Percentiles rank a stretch among this genome's conserved stretches.
phyloP scores from a whole-genome alignment of 2,113 vertebrate species.

The Cyprinus carpio region DNA sequence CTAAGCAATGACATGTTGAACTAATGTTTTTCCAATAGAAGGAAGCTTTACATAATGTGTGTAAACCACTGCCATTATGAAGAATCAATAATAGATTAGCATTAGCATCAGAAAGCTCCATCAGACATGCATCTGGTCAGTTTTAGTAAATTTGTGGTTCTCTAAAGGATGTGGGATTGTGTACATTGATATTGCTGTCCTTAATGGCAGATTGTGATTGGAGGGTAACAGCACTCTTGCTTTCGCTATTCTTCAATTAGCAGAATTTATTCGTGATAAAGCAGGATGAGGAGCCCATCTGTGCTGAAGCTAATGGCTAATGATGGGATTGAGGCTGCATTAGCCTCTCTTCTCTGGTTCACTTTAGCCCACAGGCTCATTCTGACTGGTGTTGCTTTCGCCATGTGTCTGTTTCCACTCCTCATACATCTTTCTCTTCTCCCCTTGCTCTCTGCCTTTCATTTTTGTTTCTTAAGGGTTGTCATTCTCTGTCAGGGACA shows the following conservation, averaged over 20 bases:
- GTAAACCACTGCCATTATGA: no score
- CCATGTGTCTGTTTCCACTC: not conserved
- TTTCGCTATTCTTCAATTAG: constrained; percentile 26
- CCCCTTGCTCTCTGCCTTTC: not conserved
- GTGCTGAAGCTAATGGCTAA: constrained; percentile 1
- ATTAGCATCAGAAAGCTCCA: no score
- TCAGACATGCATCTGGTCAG: constrained; percentile 1
- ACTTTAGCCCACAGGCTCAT: not conserved
- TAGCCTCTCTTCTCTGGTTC: constrained; percentile 24
- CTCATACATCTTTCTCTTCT: not conserved
- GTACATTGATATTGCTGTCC: not conserved
- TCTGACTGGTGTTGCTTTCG: constrained; percentile 7
- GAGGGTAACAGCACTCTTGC: constrained; percentile 15
- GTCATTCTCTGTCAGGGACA: constrained; percentile 51
- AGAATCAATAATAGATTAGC: not conserved
- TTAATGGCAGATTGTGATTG: constrained; percentile 37
- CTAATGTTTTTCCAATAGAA: no score
- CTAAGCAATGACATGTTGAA: no score
- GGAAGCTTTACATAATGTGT: no score
- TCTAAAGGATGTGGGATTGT: constrained; percentile 49
- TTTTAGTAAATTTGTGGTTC: constrained; percentile 8
- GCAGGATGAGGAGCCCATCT: constrained; percentile 21
- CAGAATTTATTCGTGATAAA: constrained; percentile 27
- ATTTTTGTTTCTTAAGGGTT: not conserved
- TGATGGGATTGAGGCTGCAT: constrained; percentile 21